Conservation (phyloP, 2,888 invertebrate species). For the Terebella lapidaria region DNA sequence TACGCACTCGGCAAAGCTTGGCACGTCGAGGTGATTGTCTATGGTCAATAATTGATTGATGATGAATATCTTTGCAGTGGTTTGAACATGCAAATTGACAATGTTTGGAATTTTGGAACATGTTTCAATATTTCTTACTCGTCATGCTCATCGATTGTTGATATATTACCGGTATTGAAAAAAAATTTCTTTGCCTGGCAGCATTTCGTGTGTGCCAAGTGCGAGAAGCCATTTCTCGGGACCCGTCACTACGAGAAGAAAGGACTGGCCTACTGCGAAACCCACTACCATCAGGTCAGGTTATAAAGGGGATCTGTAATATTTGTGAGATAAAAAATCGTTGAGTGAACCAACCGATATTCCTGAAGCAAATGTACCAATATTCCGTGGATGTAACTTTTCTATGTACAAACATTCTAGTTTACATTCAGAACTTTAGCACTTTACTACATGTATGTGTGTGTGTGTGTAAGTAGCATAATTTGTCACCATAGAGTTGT, state of each 20-base stretch:
- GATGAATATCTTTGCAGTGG: no score
- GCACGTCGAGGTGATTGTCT: constrained; percentile 47
- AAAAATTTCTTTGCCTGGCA: constrained; percentile 46
- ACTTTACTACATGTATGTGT: no score
- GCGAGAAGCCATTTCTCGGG: constrained; percentile 98
- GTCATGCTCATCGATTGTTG: neutral
- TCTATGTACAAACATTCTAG: no score
- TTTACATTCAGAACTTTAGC: no score
- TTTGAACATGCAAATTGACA: no score
- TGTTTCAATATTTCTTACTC: neutral
- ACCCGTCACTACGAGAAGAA: constrained; percentile 98
- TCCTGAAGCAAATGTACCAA: no score
- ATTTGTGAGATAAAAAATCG: neutral
- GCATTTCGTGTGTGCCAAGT: constrained; percentile 99
- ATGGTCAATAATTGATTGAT: no score
- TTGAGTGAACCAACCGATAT: no score
- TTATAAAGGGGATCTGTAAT: neutral
- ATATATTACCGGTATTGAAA: neutral
- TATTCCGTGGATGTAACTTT: no score
- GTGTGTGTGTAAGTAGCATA: no score
- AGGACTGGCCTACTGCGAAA: constrained; percentile 94
- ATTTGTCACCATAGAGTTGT: neutral
- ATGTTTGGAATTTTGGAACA: no score
- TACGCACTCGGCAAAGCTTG: constrained; percentile 74
- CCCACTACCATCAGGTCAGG: constrained; percentile 86